Evolutionary conservation across 2,888 invertebrate species (phyloP).

Genomic region (Scaptomyza cyrtandrae): DNA sequence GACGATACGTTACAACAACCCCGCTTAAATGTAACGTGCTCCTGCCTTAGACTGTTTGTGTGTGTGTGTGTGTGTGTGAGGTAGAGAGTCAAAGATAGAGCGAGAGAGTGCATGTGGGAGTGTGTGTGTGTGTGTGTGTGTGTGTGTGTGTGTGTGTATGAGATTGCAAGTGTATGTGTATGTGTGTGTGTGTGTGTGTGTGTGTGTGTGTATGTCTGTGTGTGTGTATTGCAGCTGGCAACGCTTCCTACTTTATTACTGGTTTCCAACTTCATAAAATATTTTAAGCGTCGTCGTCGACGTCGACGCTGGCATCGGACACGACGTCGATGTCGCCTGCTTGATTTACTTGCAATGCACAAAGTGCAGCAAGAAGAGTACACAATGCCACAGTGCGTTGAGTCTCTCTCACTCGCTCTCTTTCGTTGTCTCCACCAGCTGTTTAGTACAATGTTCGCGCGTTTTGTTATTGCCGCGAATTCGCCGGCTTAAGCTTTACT

Average conservation of each 20-base stretch:
- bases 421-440: conserved; percentile 47
- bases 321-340: conserved; percentile 48
- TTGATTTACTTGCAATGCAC: conserved; percentile 68
- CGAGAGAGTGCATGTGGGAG: conserved; percentile 37
- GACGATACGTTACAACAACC: conserved; percentile 55
- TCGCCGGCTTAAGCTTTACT: conserved; percentile 26
- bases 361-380: conserved; percentile 34
- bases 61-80: conserved; percentile 9
- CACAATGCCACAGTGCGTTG: conserved; percentile 24
- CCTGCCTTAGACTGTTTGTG: conserved; percentile 13
- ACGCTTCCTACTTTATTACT: conserved; percentile 75
- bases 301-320: conserved; percentile 14
- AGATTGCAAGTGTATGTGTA: conserved; percentile 11
- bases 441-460: conserved; percentile 36
- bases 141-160: too few species aligned
- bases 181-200: conserved; percentile 20
- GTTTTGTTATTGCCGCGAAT: conserved; percentile 40
- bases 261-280: conserved; percentile 73
- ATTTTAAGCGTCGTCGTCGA: conserved; percentile 63
- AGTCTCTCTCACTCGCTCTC: background rate
- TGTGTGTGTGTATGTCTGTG: conserved; percentile 10
- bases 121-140: too few species aligned
- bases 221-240: conserved; percentile 66
- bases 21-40: conserved; percentile 42
- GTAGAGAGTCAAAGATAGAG: conserved; percentile 23